A percentile compares a stretch with the other conserved stretches of the same genome.
Evolutionary conservation across 2,797 vertebrate species (phyloP).

Genomic region (Bradypus variegatus): DNA sequence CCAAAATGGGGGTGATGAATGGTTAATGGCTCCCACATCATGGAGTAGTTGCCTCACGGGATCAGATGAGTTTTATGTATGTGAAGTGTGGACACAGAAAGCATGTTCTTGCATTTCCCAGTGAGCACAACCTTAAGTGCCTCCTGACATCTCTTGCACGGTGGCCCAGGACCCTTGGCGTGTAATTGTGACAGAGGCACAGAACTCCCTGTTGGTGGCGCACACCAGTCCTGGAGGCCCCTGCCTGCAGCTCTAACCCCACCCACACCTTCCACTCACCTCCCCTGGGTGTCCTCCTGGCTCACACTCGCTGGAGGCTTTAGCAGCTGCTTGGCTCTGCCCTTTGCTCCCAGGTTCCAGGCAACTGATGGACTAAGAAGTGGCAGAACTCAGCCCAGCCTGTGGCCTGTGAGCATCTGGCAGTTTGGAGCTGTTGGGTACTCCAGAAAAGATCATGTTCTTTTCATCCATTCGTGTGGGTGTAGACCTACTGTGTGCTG

Average conservation of each 20-base stretch:
- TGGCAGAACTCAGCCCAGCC: accelerated
- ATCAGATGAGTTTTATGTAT: accelerated
- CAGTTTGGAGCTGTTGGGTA: too few relatives aligned
- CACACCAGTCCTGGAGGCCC: accelerated
- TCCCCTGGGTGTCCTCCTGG: background rate
- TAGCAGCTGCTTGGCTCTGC: background rate
- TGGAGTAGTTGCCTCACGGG: accelerated
- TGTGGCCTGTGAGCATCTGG: background rate
- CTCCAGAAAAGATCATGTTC: too few relatives aligned
- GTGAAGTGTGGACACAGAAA: accelerated
- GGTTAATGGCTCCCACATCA: accelerated
- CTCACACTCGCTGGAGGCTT: accelerated
- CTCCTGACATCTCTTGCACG: background rate
- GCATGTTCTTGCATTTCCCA: background rate
- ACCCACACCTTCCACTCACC: accelerated
- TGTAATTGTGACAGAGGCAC: background rate
- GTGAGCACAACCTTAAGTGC: accelerated
- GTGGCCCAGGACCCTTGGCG: background rate
- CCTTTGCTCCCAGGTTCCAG: background rate
- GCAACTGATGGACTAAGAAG: too few relatives aligned
- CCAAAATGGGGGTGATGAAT: too few relatives aligned
- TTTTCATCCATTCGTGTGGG: too few relatives aligned
- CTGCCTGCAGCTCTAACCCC: accelerated
- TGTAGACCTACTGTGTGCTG: too few relatives aligned
- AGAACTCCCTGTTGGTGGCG: background rate